These are phyloP conservation scores for Drepana arcuata DNA, from an alignment of 1,140 invertebrate species.

Conservation along the genomic window DNA sequence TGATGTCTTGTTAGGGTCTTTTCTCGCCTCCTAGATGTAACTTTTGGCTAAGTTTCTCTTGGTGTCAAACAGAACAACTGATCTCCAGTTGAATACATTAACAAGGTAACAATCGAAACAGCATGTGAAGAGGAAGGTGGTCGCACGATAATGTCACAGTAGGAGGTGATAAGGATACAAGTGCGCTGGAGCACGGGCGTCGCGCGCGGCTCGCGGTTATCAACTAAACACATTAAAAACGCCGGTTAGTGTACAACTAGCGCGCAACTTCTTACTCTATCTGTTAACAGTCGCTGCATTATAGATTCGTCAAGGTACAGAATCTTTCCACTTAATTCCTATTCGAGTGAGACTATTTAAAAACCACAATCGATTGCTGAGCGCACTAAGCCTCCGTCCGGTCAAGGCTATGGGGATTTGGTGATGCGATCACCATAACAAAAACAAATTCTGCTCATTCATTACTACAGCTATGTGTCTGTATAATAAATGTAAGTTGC, in stretches of 20 bases:
- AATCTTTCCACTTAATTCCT: constrained; percentile 2
- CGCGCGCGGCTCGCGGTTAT: constrained; percentile 44
- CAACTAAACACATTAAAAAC: constrained; percentile 63
- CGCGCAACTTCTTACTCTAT: constrained; percentile 29
- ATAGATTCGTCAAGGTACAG: constrained; percentile 24
- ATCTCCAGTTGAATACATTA: too few species aligned
- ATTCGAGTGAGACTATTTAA: constrained; percentile 6
- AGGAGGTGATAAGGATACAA: too few species aligned
- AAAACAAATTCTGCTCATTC: too few species aligned
- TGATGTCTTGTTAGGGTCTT: neutral
- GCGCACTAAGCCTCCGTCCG: constrained; percentile 6
- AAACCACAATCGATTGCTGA: constrained; percentile 7
- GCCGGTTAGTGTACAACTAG: constrained; percentile 32
- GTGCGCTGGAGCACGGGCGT: constrained; percentile 26
- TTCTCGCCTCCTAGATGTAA: too few species aligned
- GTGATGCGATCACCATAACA: too few species aligned
- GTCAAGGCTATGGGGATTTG: constrained; percentile 8
- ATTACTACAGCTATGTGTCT: too few species aligned
- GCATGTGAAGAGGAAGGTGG: too few species aligned
- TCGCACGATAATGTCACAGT: too few species aligned
- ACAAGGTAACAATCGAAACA: too few species aligned
- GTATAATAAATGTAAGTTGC: too few species aligned
- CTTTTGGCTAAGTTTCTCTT: too few species aligned
- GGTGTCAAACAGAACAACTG: too few species aligned
- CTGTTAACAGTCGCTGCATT: constrained; percentile 29